Evolutionary conservation across 1,140 invertebrate species (phyloP), one percentile per base, ranked within the genome.

Genomic region (Wiebesia pumilae): DNA sequence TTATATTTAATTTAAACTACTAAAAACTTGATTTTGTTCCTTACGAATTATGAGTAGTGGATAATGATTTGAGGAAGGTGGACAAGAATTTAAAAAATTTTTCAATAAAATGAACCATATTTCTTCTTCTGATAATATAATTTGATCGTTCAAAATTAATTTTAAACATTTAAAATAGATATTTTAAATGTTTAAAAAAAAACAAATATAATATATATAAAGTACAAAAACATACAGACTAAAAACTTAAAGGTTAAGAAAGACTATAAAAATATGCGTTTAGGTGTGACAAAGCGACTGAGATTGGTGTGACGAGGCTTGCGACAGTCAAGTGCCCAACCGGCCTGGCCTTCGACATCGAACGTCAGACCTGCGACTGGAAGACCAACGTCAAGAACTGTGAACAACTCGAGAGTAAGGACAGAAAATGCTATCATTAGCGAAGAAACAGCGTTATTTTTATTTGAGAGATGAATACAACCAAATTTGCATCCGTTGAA

Each of bases 331-430:
- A 96, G 90, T 99, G 98, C 94, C 97, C 97, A 87, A 96, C 96
- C 90, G 97, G 97, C 93, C 95, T 99, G 91, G 97, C 97, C 91
- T 99, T 99, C 95, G 98, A 99, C 96, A 97, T 99, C 93, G 96
- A 97, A 94, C 95, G 97, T 90, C 98, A 99, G 94, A 98, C 97
- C 88, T 98, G 98, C 95, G 97, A 98, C 94, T 99, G 98, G 97
- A 98, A 98, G 96, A 96, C 97, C 91, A 97, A 98, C 95, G 98
- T 98, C 94, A 97, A 97, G 95, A 98, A 98, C 96, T 98, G 98
- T 95, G 96, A 98, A 95, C 95, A 96, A 94, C 92, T 97, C 93
- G 97, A 98, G 95, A 98, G 98, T 98, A 97, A 98, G 97, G n/a
- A 77, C 35, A 3, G 54, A 71, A 54, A 62, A 38, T 38, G 3